Conservation (phyloP, 2,797 vertebrate genomes). For the Takifugu ocellatus region DNA sequence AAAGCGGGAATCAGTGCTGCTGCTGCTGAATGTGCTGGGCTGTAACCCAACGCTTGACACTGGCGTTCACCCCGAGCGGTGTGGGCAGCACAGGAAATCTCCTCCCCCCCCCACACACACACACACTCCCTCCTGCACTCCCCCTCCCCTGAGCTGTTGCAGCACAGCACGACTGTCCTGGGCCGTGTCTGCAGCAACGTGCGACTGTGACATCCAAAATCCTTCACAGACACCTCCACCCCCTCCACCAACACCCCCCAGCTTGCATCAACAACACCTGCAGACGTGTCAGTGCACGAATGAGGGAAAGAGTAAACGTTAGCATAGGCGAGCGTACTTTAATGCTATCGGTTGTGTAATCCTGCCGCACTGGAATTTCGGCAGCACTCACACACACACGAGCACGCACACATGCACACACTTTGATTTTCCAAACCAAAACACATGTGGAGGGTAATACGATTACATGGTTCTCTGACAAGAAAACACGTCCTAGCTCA, state of each 20-base stretch:
- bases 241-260: constrained; percentile 5
- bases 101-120: constrained; percentile 5
- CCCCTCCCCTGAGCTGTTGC: constrained; percentile 17
- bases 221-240: not conserved
- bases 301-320: constrained; percentile 29
- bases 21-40: constrained; percentile 27
- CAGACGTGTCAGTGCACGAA: not conserved
- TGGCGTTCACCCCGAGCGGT: constrained; percentile 57
- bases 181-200: constrained; percentile 4
- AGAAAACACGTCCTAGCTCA: constrained; percentile 56
- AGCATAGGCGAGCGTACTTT: not conserved
- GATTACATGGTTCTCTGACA: constrained; percentile 69
- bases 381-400: constrained; percentile 7
- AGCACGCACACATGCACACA: constrained; percentile 17
- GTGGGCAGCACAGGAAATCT: constrained; percentile 65
- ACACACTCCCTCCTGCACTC: not conserved
- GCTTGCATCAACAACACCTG: constrained; percentile 13
- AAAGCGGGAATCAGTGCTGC: constrained; percentile 22
- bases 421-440: constrained; percentile 52
- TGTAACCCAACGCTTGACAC: constrained; percentile 70
- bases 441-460: constrained; percentile 65
- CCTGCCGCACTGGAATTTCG: constrained; percentile 19
- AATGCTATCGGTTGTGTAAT: constrained; percentile 16
- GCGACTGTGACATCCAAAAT: not conserved
- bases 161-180: constrained; percentile 45